These are phyloP conservation scores for Toxonevra muliebris DNA, from an alignment of 2,888 invertebrate species.

Conservation along the genomic window DNA sequence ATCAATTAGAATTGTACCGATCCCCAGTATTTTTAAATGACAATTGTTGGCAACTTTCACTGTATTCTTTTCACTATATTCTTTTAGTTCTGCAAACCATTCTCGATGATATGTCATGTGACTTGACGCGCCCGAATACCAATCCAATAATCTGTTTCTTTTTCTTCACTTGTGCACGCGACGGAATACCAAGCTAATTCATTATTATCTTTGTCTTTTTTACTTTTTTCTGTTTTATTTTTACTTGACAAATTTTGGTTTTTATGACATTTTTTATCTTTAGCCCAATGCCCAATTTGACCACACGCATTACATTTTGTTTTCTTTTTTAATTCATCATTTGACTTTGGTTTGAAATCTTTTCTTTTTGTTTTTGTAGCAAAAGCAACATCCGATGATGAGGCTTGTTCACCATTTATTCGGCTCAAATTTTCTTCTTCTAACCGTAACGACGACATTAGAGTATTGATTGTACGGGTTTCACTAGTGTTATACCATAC, in stretches of 20 bases:
- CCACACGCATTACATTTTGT: too few species aligned
- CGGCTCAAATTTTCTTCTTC: too few species aligned
- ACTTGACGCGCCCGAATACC: neutral
- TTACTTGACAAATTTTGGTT: neutral
- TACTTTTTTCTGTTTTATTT: neutral
- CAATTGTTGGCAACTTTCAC: conserved; percentile 1
- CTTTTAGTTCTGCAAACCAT: neutral
- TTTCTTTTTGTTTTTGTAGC: too few species aligned
- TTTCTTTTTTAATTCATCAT: too few species aligned
- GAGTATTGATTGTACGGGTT: too few species aligned
- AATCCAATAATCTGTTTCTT: neutral
- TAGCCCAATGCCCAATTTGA: too few species aligned
- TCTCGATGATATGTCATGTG: conserved; percentile 10
- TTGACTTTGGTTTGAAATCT: neutral
- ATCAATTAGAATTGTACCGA: neutral
- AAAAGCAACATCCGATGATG: too few species aligned
- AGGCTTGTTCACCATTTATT: too few species aligned
- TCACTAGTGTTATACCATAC: too few species aligned
- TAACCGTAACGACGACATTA: too few species aligned
- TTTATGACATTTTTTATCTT: neutral
- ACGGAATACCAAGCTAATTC: neutral
- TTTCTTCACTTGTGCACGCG: neutral
- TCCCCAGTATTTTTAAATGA: neutral
- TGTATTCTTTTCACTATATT: neutral
- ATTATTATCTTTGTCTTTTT: neutral